Percentiles rank a stretch among this genome's conserved stretches.
phyloP scores from a whole-genome alignment of 2,888 invertebrate genomes.

The Hololepta plana region DNA sequence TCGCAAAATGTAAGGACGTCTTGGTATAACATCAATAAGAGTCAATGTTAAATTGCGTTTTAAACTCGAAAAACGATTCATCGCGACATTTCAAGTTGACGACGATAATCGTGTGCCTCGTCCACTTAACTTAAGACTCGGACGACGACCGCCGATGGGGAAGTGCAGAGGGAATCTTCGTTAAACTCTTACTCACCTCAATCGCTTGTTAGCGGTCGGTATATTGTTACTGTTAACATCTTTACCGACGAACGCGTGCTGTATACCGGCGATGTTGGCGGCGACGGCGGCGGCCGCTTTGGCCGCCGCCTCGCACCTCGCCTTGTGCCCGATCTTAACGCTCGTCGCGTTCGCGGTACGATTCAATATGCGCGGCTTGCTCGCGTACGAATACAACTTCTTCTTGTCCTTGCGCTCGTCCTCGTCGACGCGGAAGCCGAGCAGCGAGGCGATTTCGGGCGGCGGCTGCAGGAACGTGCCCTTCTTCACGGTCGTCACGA shows the following conservation, averaged over 20 bases:
- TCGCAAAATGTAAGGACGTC: too few species aligned
- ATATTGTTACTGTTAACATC: constrained; percentile 14
- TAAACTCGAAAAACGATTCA: too few species aligned
- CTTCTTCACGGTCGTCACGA: constrained; percentile 63
- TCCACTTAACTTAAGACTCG: too few species aligned
- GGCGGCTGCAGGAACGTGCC: constrained; percentile 67
- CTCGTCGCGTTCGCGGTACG: constrained; percentile 11
- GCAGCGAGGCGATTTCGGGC: constrained; percentile 44
- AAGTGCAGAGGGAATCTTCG: too few species aligned
- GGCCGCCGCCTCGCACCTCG: constrained; percentile 23
- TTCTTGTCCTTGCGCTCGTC: constrained; percentile 16
- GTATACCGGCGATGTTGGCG: constrained; percentile 16
- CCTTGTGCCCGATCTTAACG: constrained; percentile 19
- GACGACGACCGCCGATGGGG: too few species aligned
- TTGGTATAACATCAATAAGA: too few species aligned
- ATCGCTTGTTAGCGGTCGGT: constrained; percentile 10
- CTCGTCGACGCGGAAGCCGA: constrained; percentile 31
- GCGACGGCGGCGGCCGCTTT: constrained; percentile 20
- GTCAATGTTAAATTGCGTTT: too few species aligned
- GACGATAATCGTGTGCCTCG: too few species aligned
- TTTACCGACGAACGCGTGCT: constrained; percentile 9
- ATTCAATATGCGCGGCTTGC: constrained; percentile 38
- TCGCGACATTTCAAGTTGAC: too few species aligned
- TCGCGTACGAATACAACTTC: constrained; percentile 46
- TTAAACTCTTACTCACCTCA: constrained; percentile 14